Percentiles rank a stretch among this genome's conserved stretches.
These are phyloP conservation scores for Hephaestus fuliginosus DNA, from an alignment of 2,797 vertebrate species.

Conservation along the genomic window DNA sequence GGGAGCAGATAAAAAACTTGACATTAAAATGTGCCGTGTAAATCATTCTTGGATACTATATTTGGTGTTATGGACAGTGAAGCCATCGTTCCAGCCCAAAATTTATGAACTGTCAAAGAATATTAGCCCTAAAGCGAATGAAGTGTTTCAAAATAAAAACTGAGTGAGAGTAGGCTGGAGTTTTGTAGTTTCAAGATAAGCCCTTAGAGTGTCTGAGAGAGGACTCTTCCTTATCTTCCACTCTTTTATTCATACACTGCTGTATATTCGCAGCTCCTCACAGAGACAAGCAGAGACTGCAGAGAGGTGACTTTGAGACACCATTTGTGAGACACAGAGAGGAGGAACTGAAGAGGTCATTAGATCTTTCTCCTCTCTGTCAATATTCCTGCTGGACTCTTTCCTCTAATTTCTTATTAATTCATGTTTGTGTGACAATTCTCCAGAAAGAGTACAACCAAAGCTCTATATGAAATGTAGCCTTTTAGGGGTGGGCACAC, in stretches of 20 bases:
- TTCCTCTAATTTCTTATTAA: constrained; percentile 23
- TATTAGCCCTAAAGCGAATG: constrained; percentile 48
- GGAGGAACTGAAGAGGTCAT: constrained; percentile 49
- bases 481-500: not conserved
- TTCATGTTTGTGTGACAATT: not conserved
- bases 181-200: constrained; percentile 68
- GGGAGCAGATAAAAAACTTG: constrained; percentile 37
- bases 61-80: constrained; percentile 56
- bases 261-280: constrained; percentile 55
- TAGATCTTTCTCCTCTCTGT: constrained; percentile 27
- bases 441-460: constrained; percentile 7
- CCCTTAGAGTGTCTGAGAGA: constrained; percentile 55
- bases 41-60: constrained; percentile 34
- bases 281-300: constrained; percentile 66
- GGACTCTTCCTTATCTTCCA: constrained; percentile 64
- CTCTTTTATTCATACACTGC: constrained; percentile 67
- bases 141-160: constrained; percentile 54
- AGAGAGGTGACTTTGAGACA: constrained; percentile 68
- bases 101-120: constrained; percentile 58
- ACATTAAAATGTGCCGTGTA: constrained; percentile 34
- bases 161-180: constrained; percentile 37
- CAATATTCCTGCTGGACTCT: not conserved
- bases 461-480: not conserved
- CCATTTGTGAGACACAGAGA: constrained; percentile 54
- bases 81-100: constrained; percentile 38